These are phyloP conservation scores for Nothobranchius furzeri DNA, from an alignment of 2,113 vertebrate genomes.

Conservation along the genomic window DNA sequence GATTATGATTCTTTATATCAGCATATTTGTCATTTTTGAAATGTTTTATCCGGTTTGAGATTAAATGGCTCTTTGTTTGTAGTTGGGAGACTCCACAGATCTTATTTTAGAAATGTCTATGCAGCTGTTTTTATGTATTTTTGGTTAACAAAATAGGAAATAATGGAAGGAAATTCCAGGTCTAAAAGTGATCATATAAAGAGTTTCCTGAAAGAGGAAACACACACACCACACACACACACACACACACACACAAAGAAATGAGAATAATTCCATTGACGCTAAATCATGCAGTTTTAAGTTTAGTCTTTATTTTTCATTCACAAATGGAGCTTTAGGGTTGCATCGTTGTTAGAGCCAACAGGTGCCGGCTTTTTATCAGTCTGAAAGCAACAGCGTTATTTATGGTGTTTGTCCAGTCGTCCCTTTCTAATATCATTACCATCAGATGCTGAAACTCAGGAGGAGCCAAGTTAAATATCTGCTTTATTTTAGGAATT, in stretches of 20 bases:
- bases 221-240: background rate
- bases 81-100: background rate
- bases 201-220: constrained; percentile 35
- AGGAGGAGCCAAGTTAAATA: constrained; percentile 79
- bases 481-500: constrained; percentile 74
- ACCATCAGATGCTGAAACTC: constrained; percentile 76
- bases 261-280: constrained; percentile 34
- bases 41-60: too few relatives aligned
- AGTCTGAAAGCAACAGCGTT: constrained; percentile 73
- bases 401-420: constrained; percentile 80
- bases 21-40: too few relatives aligned
- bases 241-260: background rate
- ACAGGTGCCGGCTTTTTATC: constrained; percentile 68
- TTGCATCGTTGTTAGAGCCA: constrained; percentile 58
- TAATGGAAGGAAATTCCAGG: constrained; percentile 71
- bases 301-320: constrained; percentile 21
- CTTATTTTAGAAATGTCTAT: constrained; percentile 56
- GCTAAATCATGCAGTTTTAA: constrained; percentile 44
- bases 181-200: constrained; percentile 51
- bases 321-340: constrained; percentile 8
- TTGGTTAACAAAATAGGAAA: constrained; percentile 45
- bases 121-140: constrained; percentile 61
- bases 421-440: constrained; percentile 80
- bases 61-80: too few relatives aligned
- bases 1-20: too few relatives aligned